Evolutionary conservation across 2,797 vertebrate genomes (phyloP).

Genomic region (Bradypodion ventrale): DNA sequence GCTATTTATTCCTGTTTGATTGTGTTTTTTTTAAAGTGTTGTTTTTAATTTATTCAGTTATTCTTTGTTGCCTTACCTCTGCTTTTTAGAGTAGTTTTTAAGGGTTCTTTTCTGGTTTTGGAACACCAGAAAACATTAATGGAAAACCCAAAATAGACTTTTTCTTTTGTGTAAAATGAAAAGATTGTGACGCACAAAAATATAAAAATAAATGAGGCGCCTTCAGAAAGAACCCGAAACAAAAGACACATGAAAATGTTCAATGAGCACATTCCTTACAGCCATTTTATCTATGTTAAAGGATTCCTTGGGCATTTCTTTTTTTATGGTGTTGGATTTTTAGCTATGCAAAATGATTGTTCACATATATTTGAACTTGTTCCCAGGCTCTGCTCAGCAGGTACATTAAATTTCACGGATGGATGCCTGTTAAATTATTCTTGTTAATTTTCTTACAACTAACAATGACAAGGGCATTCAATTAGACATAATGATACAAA

Average conservation of each 20-base stretch:
- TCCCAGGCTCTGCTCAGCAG: background rate
- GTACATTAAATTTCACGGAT: constrained; percentile 21
- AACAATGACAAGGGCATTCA: background rate
- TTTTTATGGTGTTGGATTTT: background rate
- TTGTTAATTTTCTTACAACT: constrained; percentile 16
- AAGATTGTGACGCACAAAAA: too few species aligned
- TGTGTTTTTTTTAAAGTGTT: too few species aligned
- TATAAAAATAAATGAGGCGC: background rate
- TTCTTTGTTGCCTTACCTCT: too few species aligned
- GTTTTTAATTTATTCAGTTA: too few species aligned
- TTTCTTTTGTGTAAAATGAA: too few species aligned
- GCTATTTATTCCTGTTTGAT: too few species aligned
- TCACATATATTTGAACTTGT: background rate
- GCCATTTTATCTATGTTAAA: background rate
- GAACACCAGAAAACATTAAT: too few species aligned
- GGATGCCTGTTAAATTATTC: constrained; percentile 24
- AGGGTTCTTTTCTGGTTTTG: too few species aligned
- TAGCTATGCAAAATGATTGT: constrained; percentile 1
- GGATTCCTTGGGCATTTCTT: background rate
- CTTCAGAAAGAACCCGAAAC: too few species aligned
- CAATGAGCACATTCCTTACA: background rate
- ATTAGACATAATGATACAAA: constrained; percentile 10
- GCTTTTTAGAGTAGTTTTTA: too few species aligned
- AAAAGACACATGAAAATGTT: too few species aligned
- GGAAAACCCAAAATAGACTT: too few species aligned